Evolutionary conservation across 2,113 vertebrate species (phyloP).

Genomic region (Collichthys lucidus): DNA sequence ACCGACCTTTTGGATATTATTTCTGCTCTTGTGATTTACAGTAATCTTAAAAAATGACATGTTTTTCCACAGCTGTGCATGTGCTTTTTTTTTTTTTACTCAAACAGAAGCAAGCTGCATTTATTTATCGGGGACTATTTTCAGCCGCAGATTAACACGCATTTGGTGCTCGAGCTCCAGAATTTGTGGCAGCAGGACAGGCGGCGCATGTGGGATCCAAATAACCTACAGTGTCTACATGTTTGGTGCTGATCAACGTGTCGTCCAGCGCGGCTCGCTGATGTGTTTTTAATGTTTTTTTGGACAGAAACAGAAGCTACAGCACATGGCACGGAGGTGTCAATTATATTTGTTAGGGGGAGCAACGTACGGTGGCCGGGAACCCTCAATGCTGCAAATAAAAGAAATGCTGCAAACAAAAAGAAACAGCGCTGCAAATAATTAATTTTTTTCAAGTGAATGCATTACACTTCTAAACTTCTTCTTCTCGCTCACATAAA

Average conservation of each 20-base stretch:
- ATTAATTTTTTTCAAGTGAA: too few species aligned
- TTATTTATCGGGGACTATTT: not conserved
- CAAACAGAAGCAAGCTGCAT: not conserved
- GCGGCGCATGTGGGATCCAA: not conserved
- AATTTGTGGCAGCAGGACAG: not conserved
- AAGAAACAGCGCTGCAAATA: too few species aligned
- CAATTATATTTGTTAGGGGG: not conserved
- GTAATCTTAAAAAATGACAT: not conserved
- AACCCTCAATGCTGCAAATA: too few species aligned
- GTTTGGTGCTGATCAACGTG: too few species aligned
- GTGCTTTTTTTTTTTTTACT: not conserved
- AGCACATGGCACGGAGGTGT: not conserved
- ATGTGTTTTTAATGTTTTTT: not conserved
- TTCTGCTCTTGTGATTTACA: not conserved
- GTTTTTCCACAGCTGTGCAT: not conserved
- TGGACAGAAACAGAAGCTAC: not conserved
- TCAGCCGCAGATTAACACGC: not conserved
- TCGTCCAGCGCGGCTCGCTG: too few species aligned
- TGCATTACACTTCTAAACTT: too few species aligned
- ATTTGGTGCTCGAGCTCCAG: not conserved
- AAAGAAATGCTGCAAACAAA: too few species aligned
- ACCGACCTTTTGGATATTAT: slow-evolving; percentile 15
- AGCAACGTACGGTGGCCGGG: too few species aligned
- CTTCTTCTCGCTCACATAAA: too few species aligned
- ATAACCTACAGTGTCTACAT: not conserved